phyloP scores from a whole-genome alignment of 2,888 invertebrate species.

The Halictus ligatus region DNA sequence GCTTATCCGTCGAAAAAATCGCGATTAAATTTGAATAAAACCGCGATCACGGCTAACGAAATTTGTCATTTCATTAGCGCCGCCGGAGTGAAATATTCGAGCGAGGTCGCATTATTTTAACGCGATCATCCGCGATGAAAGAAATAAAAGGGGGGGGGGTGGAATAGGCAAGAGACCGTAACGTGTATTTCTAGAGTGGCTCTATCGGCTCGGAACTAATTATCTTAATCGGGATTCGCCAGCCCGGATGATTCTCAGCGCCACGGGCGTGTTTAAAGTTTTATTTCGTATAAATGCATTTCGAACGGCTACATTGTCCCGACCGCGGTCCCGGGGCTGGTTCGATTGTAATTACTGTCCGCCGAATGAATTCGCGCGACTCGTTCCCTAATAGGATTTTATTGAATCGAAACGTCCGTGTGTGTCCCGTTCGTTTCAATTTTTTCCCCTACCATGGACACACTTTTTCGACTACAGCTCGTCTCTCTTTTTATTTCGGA shows the following conservation, averaged over 20 bases:
- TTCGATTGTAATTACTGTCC: constrained; percentile 62
- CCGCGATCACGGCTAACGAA: not conserved
- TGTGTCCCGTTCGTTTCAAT: constrained; percentile 36
- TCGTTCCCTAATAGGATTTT: constrained; percentile 64
- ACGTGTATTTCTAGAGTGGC: not conserved
- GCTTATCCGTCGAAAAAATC: not conserved
- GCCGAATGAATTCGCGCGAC: constrained; percentile 63
- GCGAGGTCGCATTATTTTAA: not conserved
- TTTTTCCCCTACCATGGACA: constrained; percentile 17
- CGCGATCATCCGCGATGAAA: constrained; percentile 1
- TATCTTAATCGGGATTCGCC: constrained; percentile 51
- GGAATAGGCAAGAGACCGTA: not conserved
- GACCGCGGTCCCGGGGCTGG: constrained; percentile 20
- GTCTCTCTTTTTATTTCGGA: not conserved
- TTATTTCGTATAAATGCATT: constrained; percentile 60
- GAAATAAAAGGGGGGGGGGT: no score
- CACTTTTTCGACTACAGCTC: not conserved
- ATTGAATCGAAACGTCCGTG: constrained; percentile 59
- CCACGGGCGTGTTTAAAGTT: constrained; percentile 47
- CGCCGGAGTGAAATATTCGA: not conserved
- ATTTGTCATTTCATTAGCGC: not conserved
- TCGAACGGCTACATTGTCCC: constrained; percentile 27
- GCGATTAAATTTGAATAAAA: not conserved
- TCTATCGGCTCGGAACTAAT: constrained; percentile 37
- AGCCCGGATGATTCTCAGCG: constrained; percentile 19